Evolutionary conservation across 2,888 invertebrate species (phyloP).

Genomic region (Xylocampa areola): DNA sequence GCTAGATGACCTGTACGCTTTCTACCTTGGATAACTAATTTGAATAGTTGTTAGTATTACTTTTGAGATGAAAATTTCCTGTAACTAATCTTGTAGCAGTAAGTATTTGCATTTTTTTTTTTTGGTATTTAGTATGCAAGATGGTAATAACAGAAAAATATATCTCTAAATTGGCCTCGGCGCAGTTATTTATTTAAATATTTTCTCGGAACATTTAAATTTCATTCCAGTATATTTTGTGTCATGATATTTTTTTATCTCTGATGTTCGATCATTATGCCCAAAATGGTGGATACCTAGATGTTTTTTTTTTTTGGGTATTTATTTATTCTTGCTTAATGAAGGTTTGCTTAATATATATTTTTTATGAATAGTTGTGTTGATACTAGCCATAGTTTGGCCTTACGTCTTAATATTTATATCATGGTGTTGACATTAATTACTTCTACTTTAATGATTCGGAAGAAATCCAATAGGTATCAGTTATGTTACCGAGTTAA

Average conservation of each 20-base stretch:
- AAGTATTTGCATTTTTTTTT: conserved; percentile 2
- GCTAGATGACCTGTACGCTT: conserved; percentile 11
- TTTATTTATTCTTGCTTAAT: too few species aligned
- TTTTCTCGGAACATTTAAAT: conserved; percentile 36
- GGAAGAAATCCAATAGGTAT: conserved; percentile 3
- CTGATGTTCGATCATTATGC: conserved; percentile 22
- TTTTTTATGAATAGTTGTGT: too few species aligned
- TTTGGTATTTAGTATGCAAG: conserved; percentile 11
- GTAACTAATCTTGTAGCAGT: conserved; percentile 1
- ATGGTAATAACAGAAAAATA: conserved; percentile 29
- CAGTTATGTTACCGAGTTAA: conserved; percentile 6
- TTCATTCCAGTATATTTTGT: conserved; percentile 36
- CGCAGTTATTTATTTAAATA: conserved; percentile 24
- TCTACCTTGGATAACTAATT: conserved; percentile 32
- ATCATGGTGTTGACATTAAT: too few species aligned
- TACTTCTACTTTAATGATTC: conserved; percentile 6
- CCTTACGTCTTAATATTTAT: too few species aligned
- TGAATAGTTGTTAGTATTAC: conserved; percentile 13
- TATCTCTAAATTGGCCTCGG: conserved; percentile 36
- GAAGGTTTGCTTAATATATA: too few species aligned
- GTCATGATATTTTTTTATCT: conserved; percentile 28
- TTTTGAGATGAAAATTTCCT: neutral
- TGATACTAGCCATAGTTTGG: too few species aligned
- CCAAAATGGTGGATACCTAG: conserved; percentile 31
- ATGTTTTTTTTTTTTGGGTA: too few species aligned